Conservation (phyloP, 2,888 invertebrate genomes). For the Priocnemis perturbator region DNA sequence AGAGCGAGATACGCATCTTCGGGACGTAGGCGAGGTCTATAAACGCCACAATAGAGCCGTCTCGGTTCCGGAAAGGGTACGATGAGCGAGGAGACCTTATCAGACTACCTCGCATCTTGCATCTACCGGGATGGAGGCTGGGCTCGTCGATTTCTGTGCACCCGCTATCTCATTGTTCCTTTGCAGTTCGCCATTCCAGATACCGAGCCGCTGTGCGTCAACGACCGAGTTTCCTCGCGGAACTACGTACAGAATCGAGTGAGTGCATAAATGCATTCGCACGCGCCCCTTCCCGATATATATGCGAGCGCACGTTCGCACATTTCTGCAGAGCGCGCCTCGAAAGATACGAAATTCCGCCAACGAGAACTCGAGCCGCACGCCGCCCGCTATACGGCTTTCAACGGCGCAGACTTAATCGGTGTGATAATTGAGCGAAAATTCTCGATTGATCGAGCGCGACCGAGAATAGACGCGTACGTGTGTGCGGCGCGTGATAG, state of each 20-base stretch:
- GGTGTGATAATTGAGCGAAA: background rate
- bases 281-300: no score
- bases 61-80: constrained; percentile 14
- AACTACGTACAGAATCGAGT: no score
- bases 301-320: no score
- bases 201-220: background rate
- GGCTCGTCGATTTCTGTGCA: constrained; percentile 10
- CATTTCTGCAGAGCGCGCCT: no score
- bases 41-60: constrained; percentile 30
- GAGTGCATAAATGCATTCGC: no score
- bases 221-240: background rate
- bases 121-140: background rate
- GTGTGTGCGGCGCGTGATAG: background rate
- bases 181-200: constrained; percentile 29
- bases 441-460: background rate
- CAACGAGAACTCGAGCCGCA: no score
- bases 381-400: no score
- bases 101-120: background rate
- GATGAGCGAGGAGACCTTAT: constrained; percentile 16
- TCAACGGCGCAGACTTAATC: background rate
- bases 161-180: constrained; percentile 30
- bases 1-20: constrained; percentile 6
- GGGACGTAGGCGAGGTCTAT: background rate
- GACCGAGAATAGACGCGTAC: background rate
- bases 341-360: no score